Evolutionary conservation across 2,888 invertebrate genomes (phyloP).

Genomic region (Dysmachus trigonus): DNA sequence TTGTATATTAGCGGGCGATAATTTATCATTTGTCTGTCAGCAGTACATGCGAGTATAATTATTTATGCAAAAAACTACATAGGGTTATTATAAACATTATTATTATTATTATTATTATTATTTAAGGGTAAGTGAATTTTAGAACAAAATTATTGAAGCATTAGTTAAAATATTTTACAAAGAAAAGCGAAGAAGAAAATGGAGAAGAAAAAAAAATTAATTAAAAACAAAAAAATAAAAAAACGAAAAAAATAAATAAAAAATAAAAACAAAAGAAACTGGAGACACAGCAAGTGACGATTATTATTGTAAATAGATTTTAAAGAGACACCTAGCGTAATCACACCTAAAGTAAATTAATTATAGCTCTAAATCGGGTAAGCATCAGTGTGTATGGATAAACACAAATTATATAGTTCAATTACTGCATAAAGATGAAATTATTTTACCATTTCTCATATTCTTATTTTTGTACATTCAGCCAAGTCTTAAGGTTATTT

Average conservation of each 20-base stretch:
- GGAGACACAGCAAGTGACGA: neutral
- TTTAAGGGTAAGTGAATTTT: constrained; percentile 24
- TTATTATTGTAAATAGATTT: constrained; percentile 27
- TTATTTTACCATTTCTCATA: constrained; percentile 38
- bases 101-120: neutral
- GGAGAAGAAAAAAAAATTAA: neutral
- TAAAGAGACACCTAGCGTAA: constrained; percentile 9
- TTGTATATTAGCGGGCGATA: constrained; percentile 3
- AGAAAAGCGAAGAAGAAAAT: constrained; percentile 1
- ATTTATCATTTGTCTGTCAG: constrained; percentile 36
- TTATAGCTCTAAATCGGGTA: constrained; percentile 4
- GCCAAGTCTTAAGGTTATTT: constrained; percentile 24
- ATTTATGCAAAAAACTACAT: constrained; percentile 14
- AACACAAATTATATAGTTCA: constrained; percentile 41
- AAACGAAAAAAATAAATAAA: neutral
- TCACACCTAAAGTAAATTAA: constrained; percentile 25
- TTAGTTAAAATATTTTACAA: constrained; percentile 38
- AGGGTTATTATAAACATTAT: neutral
- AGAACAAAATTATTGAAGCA: constrained; percentile 31
- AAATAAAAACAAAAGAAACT: constrained; percentile 4
- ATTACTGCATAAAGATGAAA: constrained; percentile 14
- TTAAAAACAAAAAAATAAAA: neutral
- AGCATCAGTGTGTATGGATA: constrained; percentile 21
- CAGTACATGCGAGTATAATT: constrained; percentile 9
- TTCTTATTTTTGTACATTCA: constrained; percentile 41